Base-by-base conservation (phyloP, 1,140 invertebrate species). In the Dendrolimus kikuchii region DNA sequence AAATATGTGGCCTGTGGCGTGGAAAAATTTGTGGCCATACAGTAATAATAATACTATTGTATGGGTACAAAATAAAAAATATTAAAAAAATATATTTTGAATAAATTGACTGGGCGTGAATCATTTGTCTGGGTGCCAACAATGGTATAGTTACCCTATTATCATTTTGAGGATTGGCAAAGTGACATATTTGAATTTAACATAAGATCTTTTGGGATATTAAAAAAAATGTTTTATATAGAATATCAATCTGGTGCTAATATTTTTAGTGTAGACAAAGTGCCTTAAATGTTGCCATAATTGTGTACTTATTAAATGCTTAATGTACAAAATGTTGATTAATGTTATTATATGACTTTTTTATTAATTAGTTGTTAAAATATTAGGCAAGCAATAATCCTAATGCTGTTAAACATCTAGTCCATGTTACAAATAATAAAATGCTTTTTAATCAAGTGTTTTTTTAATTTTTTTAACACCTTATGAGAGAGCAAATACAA, bases 321-420 rank as follows among this genome's bases (percentile, higher is more conserved):
- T 71, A 55, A 57, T 60, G 62, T 76, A 76, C 69, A 77, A 68
- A 64, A 66, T 71, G 70, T 79, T 77, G 53, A 71, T 56, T 72
- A 71, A 73, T 76, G 66, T 71, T 46, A 37, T 23, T 70, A 65
- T 64, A 73, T 70, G 57, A 71, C 57, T 71, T 67, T 68, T 72
- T 71, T 56, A 60, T 59, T 53, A 53, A 51, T 57, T 69, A 66
- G 62, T 59, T 68, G 47, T 66, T 23, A 23, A 23, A 23, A 23
- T 23, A 23, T 23, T 50, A 50, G 36, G 40, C 43, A 54, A 66
- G 62, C 67, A 64, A 77, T 72, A 74, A 71, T 66, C 47, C 58
- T 53, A 74, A 71, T 68, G 68, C 70, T 71, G 69, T 77, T 74
- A 79, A 63, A 54, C 61, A 69, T 82, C 77, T 82, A 82, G 79